Conservation (phyloP, 2,113 vertebrate genomes). For the Prinia subflava region DNA sequence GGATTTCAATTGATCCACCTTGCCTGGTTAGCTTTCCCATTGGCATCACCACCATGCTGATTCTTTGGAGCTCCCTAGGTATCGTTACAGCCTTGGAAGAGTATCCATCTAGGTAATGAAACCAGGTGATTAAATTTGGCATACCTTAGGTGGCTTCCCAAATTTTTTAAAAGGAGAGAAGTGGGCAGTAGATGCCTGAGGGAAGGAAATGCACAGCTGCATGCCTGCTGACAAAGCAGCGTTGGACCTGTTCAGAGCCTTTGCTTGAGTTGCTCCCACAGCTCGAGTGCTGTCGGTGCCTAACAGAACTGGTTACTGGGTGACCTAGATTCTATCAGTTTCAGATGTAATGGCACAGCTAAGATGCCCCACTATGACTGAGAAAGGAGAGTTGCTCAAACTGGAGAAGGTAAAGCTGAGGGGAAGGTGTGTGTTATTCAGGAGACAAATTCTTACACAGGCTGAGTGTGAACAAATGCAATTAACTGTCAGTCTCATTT, state of each 20-base stretch:
- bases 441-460: not conserved
- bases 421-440: not conserved
- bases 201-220: not conserved
- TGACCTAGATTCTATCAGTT: not conserved
- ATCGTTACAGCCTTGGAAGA: not conserved
- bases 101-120: not conserved
- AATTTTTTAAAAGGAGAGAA: not conserved
- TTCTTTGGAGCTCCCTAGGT: not conserved
- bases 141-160: not conserved
- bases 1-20: not conserved
- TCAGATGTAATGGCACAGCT: not conserved
- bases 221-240: not conserved
- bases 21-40: not conserved
- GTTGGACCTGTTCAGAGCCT: not conserved
- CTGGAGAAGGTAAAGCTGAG: not conserved
- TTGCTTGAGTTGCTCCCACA: not conserved
- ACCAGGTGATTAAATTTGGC: not conserved
- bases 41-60: not conserved
- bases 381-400: not conserved
- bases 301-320: not conserved
- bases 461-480: not conserved
- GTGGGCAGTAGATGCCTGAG: not conserved
- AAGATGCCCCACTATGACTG: not conserved
- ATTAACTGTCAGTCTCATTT: not conserved
- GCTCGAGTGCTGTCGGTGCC: not conserved